Conservation (phyloP, 2,797 vertebrate genomes). For the Synaphobranchus kaupii region DNA sequence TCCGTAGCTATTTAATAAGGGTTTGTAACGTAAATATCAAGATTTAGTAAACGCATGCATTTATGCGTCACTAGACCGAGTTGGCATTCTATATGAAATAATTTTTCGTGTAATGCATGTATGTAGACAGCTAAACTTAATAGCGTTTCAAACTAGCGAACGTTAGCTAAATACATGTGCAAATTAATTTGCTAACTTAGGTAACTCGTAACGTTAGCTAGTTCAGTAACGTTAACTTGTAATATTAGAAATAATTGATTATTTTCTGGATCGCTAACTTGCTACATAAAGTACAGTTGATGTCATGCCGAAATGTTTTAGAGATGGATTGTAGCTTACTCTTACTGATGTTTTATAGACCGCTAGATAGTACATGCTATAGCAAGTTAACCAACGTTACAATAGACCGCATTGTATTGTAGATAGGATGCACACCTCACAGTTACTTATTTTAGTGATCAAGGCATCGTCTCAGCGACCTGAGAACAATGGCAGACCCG, state of each 20-base stretch:
- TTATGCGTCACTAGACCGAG: background rate
- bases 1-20: background rate
- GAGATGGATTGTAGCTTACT: no score
- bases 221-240: background rate
- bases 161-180: background rate
- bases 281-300: background rate
- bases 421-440: background rate
- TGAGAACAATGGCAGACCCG: slow-evolving; percentile 72
- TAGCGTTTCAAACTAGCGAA: background rate
- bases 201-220: no score
- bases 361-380: background rate
- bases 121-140: background rate
- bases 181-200: no score
- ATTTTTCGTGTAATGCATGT: background rate
- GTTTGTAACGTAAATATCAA: background rate
- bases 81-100: background rate
- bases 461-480: background rate
- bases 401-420: background rate
- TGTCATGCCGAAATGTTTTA: background rate
- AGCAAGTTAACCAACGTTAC: background rate
- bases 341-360: no score
- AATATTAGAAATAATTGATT: background rate
- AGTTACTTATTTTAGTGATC: background rate
- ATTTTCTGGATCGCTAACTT: background rate
- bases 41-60: background rate